Conservation (phyloP, 2,888 invertebrate genomes). For the Taenaris catops region DNA sequence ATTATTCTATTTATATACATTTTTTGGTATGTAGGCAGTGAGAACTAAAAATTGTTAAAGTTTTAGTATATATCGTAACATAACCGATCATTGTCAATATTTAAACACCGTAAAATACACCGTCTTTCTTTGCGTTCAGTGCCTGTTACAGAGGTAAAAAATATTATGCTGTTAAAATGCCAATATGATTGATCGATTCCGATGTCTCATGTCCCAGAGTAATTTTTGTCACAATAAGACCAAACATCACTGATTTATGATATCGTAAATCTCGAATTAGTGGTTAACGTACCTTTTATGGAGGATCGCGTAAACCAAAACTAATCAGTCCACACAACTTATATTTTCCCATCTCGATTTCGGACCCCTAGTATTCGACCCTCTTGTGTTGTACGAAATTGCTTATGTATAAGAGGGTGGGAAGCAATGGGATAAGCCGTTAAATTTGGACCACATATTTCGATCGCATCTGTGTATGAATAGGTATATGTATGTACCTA, state of each 20-base stretch:
- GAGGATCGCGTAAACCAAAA: slow-evolving; percentile 46
- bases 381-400: slow-evolving; percentile 16
- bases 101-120: too few relatives aligned
- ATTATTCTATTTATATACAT: too few relatives aligned
- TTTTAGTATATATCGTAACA: too few relatives aligned
- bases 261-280: slow-evolving; percentile 62
- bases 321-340: slow-evolving; percentile 50
- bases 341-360: slow-evolving; percentile 40
- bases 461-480: too few relatives aligned
- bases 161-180: slow-evolving; percentile 1
- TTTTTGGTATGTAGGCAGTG: too few relatives aligned
- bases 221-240: slow-evolving; percentile 40
- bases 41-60: too few relatives aligned
- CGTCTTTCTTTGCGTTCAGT: too few relatives aligned
- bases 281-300: slow-evolving; percentile 49
- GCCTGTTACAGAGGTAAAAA: slow-evolving; percentile 33
- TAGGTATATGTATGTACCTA: too few relatives aligned
- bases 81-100: too few relatives aligned
- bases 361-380: slow-evolving; percentile 26
- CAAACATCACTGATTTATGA: slow-evolving; percentile 60
- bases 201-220: slow-evolving; percentile 18
- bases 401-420: slow-evolving; percentile 29
- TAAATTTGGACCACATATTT: too few relatives aligned
- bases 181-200: slow-evolving; percentile 11
- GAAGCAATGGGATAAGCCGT: slow-evolving; percentile 4